These are phyloP conservation scores for Cassiopea andromeda DNA, from an alignment of 30 jellyfish, hydroid and myxozoan species.

Conservation along the genomic window DNA sequence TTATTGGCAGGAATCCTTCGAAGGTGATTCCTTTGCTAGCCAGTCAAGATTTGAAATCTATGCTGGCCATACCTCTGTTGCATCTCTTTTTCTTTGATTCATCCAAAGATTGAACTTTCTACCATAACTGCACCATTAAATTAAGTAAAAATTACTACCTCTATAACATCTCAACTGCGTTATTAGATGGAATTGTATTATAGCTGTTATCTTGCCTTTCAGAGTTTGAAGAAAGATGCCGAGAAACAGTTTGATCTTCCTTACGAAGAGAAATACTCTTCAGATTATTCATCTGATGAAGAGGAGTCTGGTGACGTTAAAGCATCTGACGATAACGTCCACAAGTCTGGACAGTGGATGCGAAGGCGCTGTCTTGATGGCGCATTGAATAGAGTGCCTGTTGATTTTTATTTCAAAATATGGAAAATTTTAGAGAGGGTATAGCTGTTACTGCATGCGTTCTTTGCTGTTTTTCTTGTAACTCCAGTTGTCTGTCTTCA, in stretches of 20 bases:
- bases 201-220: neutral
- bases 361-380: slow-evolving; percentile 99
- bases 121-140: no score
- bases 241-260: slow-evolving; percentile 52
- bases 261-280: slow-evolving; percentile 51
- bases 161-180: no score
- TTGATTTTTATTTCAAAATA: slow-evolving; percentile 80
- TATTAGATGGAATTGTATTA: no score
- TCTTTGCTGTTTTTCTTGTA: neutral
- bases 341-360: slow-evolving; percentile 95
- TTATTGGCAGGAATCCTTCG: no score
- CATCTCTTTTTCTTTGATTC: no score
- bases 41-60: no score
- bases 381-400: slow-evolving; percentile 94
- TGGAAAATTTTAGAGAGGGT: slow-evolving; percentile 89
- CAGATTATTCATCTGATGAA: slow-evolving; percentile 67
- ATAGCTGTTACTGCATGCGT: neutral
- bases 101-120: no score
- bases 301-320: slow-evolving; percentile 65
- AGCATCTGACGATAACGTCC: slow-evolving; percentile 72
- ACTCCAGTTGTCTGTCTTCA: no score
- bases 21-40: no score
- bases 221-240: slow-evolving; percentile 42
- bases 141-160: no score
- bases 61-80: no score